Evolutionary conservation across 1,140 invertebrate species (phyloP).

Genomic region (Caenorhabditis briggsae): DNA sequence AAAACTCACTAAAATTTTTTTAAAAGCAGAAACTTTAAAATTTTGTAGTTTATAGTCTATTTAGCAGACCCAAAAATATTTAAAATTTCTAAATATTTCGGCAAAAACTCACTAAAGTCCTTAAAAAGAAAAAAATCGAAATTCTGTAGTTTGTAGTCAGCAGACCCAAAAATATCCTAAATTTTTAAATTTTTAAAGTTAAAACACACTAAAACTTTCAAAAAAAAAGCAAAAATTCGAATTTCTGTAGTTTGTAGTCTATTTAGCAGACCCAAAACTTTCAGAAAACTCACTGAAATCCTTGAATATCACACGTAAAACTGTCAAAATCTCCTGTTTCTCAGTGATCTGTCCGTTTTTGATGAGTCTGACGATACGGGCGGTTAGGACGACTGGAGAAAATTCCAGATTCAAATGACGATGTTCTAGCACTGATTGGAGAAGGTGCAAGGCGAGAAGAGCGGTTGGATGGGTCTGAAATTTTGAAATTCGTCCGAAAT

Average conservation of each 20-base stretch:
- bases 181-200: too few species aligned
- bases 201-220: too few species aligned
- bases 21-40: too few species aligned
- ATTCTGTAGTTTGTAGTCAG: background rate
- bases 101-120: too few species aligned
- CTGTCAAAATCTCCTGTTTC: constrained; percentile 21
- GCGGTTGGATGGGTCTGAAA: background rate
- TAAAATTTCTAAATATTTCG: too few species aligned
- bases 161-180: background rate
- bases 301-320: constrained; percentile 14
- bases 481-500: too few species aligned
- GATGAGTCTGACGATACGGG: constrained; percentile 15
- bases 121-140: too few species aligned
- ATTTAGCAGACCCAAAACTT: background rate
- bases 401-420: background rate
- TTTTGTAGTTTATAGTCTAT: too few species aligned
- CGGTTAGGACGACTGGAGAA: background rate
- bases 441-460: background rate
- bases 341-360: constrained; percentile 26
- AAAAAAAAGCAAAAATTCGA: too few species aligned
- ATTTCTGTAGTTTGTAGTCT: constrained; percentile 2
- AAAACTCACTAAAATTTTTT: constrained; percentile 52
- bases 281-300: constrained; percentile 36
- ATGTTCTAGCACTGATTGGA: background rate
- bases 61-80: too few species aligned